Evolutionary conservation across 1,140 invertebrate genomes (phyloP).

Genomic region (Pogonus chalceus): DNA sequence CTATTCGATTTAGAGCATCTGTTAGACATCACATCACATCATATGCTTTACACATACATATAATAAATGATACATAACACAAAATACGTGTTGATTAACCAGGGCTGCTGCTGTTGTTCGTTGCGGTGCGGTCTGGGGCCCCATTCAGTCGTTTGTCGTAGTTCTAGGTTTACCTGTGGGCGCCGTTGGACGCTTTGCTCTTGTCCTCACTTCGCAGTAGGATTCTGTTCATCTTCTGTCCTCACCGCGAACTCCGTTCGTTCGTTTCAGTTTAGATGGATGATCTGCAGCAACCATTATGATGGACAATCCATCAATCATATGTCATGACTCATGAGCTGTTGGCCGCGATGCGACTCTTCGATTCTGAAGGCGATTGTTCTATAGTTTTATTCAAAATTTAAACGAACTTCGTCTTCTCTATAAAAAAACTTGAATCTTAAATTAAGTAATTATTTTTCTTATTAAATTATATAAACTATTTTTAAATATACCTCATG

Average conservation of each 20-base stretch:
- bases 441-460: no score
- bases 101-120: not conserved
- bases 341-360: no score
- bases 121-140: not conserved
- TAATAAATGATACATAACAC: not conserved
- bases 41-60: not conserved
- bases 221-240: no score
- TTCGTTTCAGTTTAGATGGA: conserved; percentile 18
- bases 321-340: conserved; percentile 26
- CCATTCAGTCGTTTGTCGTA: no score
- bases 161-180: conserved; percentile 1
- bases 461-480: no score
- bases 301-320: conserved; percentile 32
- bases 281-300: conserved; percentile 25
- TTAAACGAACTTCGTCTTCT: no score
- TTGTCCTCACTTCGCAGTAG: not conserved
- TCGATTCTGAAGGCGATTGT: no score
- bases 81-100: conserved; percentile 2
- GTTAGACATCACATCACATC: no score
- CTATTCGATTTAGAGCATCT: no score
- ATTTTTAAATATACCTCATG: no score
- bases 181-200: not conserved
- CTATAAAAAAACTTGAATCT: no score
- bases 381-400: no score
- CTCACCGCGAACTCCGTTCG: not conserved